Conservation (phyloP, 2,888 invertebrate species). For the Stenoptilia bipunctidactyla region DNA sequence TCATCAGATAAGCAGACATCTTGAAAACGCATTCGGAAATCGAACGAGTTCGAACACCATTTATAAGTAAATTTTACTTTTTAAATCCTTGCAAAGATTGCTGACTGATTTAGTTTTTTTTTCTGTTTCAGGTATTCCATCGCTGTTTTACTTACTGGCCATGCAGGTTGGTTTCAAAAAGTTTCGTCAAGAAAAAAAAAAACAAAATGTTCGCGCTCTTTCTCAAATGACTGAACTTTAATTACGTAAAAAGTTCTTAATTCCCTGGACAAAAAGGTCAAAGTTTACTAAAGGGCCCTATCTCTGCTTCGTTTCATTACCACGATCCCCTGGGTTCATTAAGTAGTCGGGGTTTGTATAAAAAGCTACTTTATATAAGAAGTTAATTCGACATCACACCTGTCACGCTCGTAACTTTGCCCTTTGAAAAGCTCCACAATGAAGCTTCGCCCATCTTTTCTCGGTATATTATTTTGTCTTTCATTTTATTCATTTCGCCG, state of each 20-base stretch:
- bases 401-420: slow-evolving; percentile 65
- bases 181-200: not conserved
- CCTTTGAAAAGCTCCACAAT: slow-evolving; percentile 58
- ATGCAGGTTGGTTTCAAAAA: slow-evolving; percentile 40
- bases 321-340: slow-evolving; percentile 52
- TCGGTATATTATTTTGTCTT: slow-evolving; percentile 48
- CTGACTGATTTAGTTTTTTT: no score
- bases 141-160: slow-evolving; percentile 20
- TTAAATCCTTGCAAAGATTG: no score
- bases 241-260: slow-evolving; percentile 42
- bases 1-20: not conserved
- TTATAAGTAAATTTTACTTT: not conserved
- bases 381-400: slow-evolving; percentile 68
- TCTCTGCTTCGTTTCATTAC: slow-evolving; percentile 47
- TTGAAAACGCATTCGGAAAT: not conserved
- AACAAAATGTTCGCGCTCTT: not conserved
- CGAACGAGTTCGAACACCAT: not conserved
- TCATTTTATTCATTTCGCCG: slow-evolving; percentile 41
- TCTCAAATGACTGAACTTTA: slow-evolving; percentile 26
- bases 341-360: slow-evolving; percentile 54
- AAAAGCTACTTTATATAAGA: slow-evolving; percentile 63
- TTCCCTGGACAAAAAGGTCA: slow-evolving; percentile 38
- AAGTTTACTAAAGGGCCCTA: slow-evolving; percentile 29
- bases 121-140: slow-evolving; percentile 39
- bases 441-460: slow-evolving; percentile 43